A percentile compares a stretch with the other conserved stretches of the same genome.
Evolutionary conservation across 2,888 invertebrate genomes (phyloP).

Genomic region (Cephus runcator): DNA sequence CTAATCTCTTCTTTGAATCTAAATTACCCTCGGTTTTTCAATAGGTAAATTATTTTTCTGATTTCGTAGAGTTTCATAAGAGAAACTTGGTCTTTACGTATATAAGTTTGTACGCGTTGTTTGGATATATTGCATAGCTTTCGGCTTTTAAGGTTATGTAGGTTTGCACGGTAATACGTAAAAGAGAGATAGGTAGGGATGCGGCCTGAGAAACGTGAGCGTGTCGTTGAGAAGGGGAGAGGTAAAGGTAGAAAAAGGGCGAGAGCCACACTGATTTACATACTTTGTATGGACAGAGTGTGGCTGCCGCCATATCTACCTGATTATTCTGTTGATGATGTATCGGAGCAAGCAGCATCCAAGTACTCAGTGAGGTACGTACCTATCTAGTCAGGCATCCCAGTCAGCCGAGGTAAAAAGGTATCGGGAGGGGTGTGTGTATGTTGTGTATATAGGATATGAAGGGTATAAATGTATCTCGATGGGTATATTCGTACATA

Average conservation of each 20-base stretch:
- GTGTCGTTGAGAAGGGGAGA: background rate
- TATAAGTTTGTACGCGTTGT: background rate
- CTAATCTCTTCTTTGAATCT: background rate
- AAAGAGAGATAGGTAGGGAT: background rate
- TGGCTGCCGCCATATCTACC: conserved; percentile 38
- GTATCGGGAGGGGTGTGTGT: background rate
- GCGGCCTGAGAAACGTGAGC: background rate
- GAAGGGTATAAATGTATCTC: conserved; percentile 33
- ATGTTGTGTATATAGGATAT: background rate
- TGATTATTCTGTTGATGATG: conserved; percentile 49
- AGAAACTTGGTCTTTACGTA: background rate
- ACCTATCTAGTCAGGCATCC: background rate
- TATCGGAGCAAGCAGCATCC: background rate
- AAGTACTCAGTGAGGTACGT: background rate
- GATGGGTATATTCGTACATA: conserved; percentile 46
- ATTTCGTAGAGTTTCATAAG: background rate
- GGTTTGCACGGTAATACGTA: background rate
- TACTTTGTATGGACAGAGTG: conserved; percentile 36
- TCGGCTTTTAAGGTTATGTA: no score
- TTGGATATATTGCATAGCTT: background rate
- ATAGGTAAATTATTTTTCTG: no score
- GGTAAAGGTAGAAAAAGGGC: background rate
- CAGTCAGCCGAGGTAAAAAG: background rate
- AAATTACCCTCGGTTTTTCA: background rate
- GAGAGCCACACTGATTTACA: conserved; percentile 47